Conservation (phyloP, 2,113 vertebrate genomes). For the Psilopogon haemacephalus region DNA sequence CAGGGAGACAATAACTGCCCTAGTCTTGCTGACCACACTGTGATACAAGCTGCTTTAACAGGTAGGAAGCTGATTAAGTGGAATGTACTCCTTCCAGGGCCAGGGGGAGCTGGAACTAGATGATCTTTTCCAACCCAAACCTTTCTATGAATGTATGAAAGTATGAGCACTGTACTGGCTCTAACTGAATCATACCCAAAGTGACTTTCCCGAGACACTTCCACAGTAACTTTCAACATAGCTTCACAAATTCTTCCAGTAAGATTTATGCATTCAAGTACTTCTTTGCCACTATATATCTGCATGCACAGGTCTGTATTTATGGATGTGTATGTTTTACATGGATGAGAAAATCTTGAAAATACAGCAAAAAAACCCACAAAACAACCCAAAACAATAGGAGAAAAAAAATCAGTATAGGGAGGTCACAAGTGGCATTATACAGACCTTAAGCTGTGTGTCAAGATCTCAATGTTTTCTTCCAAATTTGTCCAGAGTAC, state of each 20-base stretch:
- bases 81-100: too few species aligned
- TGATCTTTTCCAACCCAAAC: too few species aligned
- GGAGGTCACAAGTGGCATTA: not conserved
- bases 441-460: not conserved
- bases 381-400: not conserved
- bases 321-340: not conserved
- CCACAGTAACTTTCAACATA: not conserved
- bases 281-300: fast-evolving
- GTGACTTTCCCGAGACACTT: not conserved
- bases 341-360: not conserved
- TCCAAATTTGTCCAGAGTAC: not conserved
- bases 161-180: not conserved
- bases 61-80: not conserved
- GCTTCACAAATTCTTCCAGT: not conserved
- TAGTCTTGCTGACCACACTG: too few species aligned
- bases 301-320: fast-evolving
- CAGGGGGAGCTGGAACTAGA: too few species aligned
- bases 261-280: not conserved
- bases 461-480: not conserved
- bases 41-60: not conserved
- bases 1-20: too few species aligned
- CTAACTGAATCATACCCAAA: not conserved
- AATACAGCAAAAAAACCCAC: not conserved
- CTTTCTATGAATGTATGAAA: too few species aligned
- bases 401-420: not conserved